Evolutionary conservation across 1,140 invertebrate species (phyloP).

Genomic region (Bombyx mandarina): DNA sequence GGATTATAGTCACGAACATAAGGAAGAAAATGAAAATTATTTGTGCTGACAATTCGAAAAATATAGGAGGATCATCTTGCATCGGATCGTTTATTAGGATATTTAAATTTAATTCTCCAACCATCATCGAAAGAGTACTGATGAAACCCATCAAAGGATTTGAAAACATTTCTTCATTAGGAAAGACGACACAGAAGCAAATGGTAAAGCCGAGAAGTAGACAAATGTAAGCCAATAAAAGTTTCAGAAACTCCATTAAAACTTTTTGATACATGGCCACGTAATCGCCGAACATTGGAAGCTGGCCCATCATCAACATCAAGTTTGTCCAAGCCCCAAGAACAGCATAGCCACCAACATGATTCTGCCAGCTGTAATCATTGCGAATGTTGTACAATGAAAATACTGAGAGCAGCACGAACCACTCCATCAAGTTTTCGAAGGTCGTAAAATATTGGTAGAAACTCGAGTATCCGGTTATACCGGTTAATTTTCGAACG

Average conservation of each 20-base stretch:
- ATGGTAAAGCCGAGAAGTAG: slow-evolving; percentile 76
- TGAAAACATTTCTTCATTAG: slow-evolving; percentile 74
- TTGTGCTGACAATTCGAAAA: slow-evolving; percentile 73
- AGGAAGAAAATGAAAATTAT: slow-evolving; percentile 76
- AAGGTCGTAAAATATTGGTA: slow-evolving; percentile 75
- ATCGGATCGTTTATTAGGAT: slow-evolving; percentile 72
- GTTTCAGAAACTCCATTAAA: slow-evolving; percentile 75
- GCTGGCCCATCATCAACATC: slow-evolving; percentile 76
- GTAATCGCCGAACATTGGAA: slow-evolving; percentile 77
- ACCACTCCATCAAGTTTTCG: slow-evolving; percentile 74
- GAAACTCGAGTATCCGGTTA: slow-evolving; percentile 72
- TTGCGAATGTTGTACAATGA: slow-evolving; percentile 57
- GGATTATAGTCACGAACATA: slow-evolving; percentile 77
- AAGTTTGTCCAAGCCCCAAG: slow-evolving; percentile 77
- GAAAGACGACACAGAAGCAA: slow-evolving; percentile 77
- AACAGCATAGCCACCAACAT: slow-evolving; percentile 76
- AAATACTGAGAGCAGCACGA: slow-evolving; percentile 74
- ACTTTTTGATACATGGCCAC: slow-evolving; percentile 79
- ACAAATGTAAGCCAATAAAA: slow-evolving; percentile 75
- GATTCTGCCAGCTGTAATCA: slow-evolving; percentile 75
- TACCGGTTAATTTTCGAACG: slow-evolving; percentile 72
- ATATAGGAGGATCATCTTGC: slow-evolving; percentile 46
- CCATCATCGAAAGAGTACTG: slow-evolving; percentile 79
- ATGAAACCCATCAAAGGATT: slow-evolving; percentile 74
- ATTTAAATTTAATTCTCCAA: slow-evolving; percentile 78